phyloP scores from a whole-genome alignment of 1,140 invertebrate species.

The Brachionus sp. region DNA sequence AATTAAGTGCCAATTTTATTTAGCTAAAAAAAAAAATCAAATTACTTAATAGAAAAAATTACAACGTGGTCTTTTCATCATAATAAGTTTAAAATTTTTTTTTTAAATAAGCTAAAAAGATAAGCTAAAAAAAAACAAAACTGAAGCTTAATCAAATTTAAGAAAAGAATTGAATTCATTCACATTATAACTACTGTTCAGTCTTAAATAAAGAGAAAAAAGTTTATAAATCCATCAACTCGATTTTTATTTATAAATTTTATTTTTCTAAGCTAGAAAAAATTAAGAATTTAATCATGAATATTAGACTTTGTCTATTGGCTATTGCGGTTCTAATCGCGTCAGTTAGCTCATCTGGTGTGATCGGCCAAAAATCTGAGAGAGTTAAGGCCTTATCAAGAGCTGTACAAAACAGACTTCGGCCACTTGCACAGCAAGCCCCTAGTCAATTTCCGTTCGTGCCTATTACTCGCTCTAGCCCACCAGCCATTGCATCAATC shows the following conservation, averaged over 20 bases:
- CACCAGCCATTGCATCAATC: background rate
- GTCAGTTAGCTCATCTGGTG: background rate
- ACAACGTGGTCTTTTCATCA: background rate
- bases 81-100: background rate
- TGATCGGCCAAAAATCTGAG: slow-evolving; percentile 6
- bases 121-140: background rate
- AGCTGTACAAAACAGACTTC: background rate
- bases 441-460: background rate
- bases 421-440: background rate
- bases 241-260: background rate
- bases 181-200: no score
- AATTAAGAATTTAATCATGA: no score
- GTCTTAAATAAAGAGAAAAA: background rate
- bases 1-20: no score
- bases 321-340: background rate
- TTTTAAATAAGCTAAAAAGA: no score
- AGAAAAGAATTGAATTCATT: background rate
- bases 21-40: background rate
- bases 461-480: background rate
- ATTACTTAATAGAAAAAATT: background rate
- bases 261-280: background rate
- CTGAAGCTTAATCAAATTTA: background rate
- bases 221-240: background rate
- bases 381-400: background rate
- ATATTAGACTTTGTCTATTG: background rate